phyloP scores from a whole-genome alignment of 2,113 vertebrate species.

The Otocyon megalotis region DNA sequence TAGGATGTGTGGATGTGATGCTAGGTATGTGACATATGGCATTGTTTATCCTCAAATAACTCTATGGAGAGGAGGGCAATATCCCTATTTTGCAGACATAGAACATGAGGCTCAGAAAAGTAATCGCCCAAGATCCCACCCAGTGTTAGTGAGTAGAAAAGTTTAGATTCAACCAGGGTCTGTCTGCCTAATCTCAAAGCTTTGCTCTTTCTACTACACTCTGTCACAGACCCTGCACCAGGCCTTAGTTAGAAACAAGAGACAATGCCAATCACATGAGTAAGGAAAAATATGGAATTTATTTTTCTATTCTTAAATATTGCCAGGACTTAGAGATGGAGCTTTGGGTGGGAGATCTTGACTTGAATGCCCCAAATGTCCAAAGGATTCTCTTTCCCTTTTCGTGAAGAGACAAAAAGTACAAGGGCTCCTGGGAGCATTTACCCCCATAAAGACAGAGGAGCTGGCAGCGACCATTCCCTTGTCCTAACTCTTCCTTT shows the following conservation, averaged over 20 bases:
- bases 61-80: neutral
- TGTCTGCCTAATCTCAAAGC: neutral
- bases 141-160: neutral
- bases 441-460: neutral
- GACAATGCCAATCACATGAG: neutral
- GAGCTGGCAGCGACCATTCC: neutral
- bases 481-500: neutral
- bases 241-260: slow-evolving; percentile 35
- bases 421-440: neutral
- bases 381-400: neutral
- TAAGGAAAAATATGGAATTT: neutral
- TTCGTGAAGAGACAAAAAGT: neutral
- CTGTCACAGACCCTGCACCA: neutral
- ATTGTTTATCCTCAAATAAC: neutral
- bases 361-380: neutral
- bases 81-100: neutral
- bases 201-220: neutral
- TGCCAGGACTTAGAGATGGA: neutral
- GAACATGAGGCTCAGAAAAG: neutral
- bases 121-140: neutral
- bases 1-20: neutral
- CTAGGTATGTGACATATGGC: neutral
- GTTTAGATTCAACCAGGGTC: neutral
- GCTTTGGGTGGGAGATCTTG: neutral
- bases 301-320: neutral